These are phyloP conservation scores for Macropodus opercularis DNA, from an alignment of 2,797 vertebrate species.

Conservation along the genomic window DNA sequence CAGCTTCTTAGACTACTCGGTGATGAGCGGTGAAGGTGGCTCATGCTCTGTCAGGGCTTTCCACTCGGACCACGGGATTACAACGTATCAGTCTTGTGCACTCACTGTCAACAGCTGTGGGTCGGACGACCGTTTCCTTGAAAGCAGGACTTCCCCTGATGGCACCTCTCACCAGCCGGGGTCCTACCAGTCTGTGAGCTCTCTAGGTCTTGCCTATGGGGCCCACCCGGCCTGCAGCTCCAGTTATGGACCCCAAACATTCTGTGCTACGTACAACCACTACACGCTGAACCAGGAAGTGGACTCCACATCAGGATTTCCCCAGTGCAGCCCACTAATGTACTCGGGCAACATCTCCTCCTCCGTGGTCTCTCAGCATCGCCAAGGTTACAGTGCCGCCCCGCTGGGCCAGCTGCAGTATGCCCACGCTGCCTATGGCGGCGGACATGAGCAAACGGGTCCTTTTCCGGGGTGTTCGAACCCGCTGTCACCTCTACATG, in stretches of 20 bases:
- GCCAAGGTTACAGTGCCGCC: constrained; percentile 88
- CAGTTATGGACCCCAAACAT: constrained; percentile 89
- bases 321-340: constrained; percentile 89
- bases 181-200: constrained; percentile 85
- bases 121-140: constrained; percentile 90
- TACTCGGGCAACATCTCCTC: constrained; percentile 94
- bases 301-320: constrained; percentile 86
- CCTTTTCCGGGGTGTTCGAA: constrained; percentile 86
- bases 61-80: constrained; percentile 93
- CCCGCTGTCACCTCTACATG: constrained; percentile 89
- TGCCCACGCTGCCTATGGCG: constrained; percentile 86
- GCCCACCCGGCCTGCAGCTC: constrained; percentile 86
- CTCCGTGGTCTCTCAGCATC: constrained; percentile 86
- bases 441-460: constrained; percentile 89
- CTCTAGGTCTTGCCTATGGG: constrained; percentile 88
- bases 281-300: constrained; percentile 92
- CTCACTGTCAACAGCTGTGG: constrained; percentile 90
- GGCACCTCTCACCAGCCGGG: constrained; percentile 85
- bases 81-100: constrained; percentile 95
- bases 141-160: constrained; percentile 88
- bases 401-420: constrained; percentile 88
- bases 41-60: constrained; percentile 90
- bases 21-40: constrained; percentile 88
- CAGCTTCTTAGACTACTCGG: constrained; percentile 95
- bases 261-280: constrained; percentile 88